A percentile compares a stretch with the other conserved stretches of the same genome.
phyloP scores from a whole-genome alignment of 2,113 vertebrate species.

The Desmodus rotundus region DNA sequence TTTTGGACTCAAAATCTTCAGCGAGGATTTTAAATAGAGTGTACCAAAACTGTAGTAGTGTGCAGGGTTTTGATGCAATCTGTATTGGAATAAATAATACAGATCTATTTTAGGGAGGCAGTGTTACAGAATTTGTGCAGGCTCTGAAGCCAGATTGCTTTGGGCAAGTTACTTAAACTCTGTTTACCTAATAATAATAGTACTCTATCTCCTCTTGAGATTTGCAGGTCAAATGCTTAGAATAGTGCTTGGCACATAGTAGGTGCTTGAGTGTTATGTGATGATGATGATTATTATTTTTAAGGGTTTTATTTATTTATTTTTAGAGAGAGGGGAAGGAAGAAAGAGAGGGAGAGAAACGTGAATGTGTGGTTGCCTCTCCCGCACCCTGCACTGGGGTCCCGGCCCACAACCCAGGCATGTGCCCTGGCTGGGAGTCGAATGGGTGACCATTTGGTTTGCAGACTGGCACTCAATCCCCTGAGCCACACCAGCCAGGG shows the following conservation, averaged over 20 bases:
- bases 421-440: too few relatives aligned
- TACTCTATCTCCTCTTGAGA: background rate
- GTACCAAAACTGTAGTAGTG: background rate
- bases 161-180: background rate
- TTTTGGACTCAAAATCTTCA: background rate
- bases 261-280: background rate
- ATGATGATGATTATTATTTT: background rate
- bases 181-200: background rate
- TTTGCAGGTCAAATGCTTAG: background rate
- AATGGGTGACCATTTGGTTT: too few relatives aligned
- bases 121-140: background rate
- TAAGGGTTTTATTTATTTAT: too few relatives aligned
- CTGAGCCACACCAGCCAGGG: too few relatives aligned
- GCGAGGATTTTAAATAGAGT: conserved; percentile 16
- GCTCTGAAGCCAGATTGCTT: background rate
- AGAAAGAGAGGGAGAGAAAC: too few relatives aligned
- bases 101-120: background rate
- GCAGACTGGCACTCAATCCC: too few relatives aligned
- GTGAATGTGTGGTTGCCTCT: too few relatives aligned
- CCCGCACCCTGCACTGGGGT: too few relatives aligned
- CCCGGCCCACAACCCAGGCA: too few relatives aligned
- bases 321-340: too few relatives aligned
- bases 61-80: conserved; percentile 1
- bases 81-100: background rate
- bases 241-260: background rate